Percentiles rank a stretch among this genome's conserved stretches.
phyloP scores from a whole-genome alignment of 1,140 invertebrate species.

The Hesperophylax magnus region DNA sequence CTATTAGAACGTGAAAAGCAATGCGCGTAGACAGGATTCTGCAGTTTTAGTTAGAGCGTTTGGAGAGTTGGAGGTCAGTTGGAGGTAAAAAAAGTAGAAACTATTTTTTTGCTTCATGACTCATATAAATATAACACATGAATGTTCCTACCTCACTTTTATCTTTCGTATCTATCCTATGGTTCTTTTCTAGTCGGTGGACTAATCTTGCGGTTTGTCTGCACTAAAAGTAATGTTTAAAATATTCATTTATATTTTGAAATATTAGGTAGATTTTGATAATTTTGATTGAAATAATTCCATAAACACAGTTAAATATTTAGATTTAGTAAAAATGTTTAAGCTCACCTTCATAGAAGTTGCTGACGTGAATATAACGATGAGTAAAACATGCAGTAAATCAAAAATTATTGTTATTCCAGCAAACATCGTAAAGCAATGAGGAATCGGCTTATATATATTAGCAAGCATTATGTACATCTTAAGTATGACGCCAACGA shows the following conservation, averaged over 20 bases:
- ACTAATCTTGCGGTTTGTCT: neutral
- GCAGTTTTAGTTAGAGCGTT: no score
- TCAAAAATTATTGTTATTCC: constrained; percentile 34
- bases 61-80: no score
- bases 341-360: constrained; percentile 19
- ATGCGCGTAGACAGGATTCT: no score
- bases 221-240: neutral
- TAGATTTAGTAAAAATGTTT: no score
- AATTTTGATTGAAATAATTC: no score
- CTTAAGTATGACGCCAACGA: constrained; percentile 43
- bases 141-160: constrained; percentile 10
- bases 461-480: constrained; percentile 41
- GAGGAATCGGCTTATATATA: constrained; percentile 16
- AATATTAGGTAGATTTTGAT: no score
- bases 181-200: constrained; percentile 2
- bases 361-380: constrained; percentile 13
- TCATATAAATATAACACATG: no score
- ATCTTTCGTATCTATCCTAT: neutral
- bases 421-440: constrained; percentile 1
- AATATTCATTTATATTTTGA: neutral
- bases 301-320: no score
- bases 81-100: no score
- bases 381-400: constrained; percentile 15
- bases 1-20: no score
- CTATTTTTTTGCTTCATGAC: no score